Conservation (phyloP, 1,140 invertebrate species). For the Aricia agestis region DNA sequence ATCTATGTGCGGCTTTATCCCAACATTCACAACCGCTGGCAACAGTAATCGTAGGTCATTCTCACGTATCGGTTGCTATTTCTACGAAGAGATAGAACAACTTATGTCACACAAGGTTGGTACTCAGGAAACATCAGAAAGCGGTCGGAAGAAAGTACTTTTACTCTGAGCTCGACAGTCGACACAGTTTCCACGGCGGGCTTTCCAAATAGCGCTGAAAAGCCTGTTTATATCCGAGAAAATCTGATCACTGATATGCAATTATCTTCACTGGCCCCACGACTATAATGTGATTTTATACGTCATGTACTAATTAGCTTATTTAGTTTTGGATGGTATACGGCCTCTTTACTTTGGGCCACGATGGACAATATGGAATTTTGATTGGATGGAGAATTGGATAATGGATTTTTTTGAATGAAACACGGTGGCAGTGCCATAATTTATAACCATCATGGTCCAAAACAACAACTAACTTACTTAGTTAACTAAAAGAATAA, state of each 20-base stretch:
- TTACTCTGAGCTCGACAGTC: conserved; percentile 63
- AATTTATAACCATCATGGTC: too few species aligned
- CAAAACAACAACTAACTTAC: too few species aligned
- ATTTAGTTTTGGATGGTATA: too few species aligned
- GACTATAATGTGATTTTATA: not conserved
- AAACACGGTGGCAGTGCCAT: too few species aligned
- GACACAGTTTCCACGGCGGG: conserved; percentile 69
- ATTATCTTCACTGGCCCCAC: not conserved
- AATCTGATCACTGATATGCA: not conserved
- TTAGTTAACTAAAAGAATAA: too few species aligned
- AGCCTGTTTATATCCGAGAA: conserved; percentile 31
- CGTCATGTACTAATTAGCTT: not conserved
- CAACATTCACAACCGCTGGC: too few species aligned
- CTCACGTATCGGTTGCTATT: not conserved
- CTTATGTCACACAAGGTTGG: conserved; percentile 72
- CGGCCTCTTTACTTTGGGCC: too few species aligned
- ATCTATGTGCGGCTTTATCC: too few species aligned
- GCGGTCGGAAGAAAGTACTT: conserved; percentile 73
- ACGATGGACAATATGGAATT: too few species aligned
- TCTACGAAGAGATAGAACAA: conserved; percentile 25
- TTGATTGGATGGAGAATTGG: too few species aligned
- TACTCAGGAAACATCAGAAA: conserved; percentile 66
- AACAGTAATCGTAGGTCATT: too few species aligned
- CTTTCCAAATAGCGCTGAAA: conserved; percentile 48
- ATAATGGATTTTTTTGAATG: too few species aligned